phyloP scores from a whole-genome alignment of 2,888 invertebrate species.

The Nemoura dubitans region DNA sequence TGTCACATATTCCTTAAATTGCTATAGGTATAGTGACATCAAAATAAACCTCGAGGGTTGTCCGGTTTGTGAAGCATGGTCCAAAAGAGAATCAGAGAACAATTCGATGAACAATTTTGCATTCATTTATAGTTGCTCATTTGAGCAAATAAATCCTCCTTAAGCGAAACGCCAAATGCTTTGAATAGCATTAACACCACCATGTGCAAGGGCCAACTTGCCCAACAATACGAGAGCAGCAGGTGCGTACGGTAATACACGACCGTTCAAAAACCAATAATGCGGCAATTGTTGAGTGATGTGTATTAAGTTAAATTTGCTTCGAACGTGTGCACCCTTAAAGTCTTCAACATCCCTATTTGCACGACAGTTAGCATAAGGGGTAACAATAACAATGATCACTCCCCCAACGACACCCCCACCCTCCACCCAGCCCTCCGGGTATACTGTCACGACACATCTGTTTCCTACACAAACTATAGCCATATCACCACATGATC shows the following conservation, averaged over 20 bases:
- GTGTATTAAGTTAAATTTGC: constrained; percentile 41
- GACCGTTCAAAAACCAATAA: constrained; percentile 7
- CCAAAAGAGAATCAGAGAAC: too few relatives aligned
- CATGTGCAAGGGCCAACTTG: not conserved
- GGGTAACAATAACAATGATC: constrained; percentile 41
- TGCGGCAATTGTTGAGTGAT: constrained; percentile 28
- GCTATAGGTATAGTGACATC: too few relatives aligned
- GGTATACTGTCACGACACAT: constrained; percentile 13
- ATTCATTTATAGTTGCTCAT: not conserved
- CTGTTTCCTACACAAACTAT: constrained; percentile 34
- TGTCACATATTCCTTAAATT: too few relatives aligned
- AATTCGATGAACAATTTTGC: not conserved
- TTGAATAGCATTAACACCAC: not conserved
- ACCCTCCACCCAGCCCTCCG: constrained; percentile 9
- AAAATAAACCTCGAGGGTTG: too few relatives aligned
- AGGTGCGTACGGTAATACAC: not conserved
- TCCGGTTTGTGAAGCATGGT: too few relatives aligned
- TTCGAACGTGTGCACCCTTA: constrained; percentile 30
- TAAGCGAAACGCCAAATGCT: not conserved
- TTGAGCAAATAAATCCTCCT: not conserved
- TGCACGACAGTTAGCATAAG: constrained; percentile 24
- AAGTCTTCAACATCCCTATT: constrained; percentile 10
- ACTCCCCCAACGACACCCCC: constrained; percentile 37
- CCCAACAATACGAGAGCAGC: not conserved
- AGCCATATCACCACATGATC: not conserved